Conservation (phyloP, 1,140 invertebrate species). For the Aphelenchoides fujianensis region DNA sequence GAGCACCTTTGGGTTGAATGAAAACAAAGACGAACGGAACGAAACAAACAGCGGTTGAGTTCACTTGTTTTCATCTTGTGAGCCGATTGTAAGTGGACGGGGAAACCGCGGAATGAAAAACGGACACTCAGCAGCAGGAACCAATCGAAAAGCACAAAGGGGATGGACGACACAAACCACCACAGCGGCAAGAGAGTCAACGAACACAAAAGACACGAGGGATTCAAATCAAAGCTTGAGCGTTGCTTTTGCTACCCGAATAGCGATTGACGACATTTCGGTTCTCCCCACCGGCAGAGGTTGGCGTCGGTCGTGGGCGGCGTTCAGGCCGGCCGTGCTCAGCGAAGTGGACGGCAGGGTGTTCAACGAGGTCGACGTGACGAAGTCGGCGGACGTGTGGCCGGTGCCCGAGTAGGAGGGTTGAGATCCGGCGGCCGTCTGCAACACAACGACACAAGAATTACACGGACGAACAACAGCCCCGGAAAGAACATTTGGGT, state of each 20-base stretch:
- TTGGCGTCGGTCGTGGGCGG: not conserved
- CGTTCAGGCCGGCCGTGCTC: not conserved
- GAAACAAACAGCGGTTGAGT: too few relatives aligned
- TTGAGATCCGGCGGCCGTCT: constrained; percentile 5
- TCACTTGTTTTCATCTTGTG: too few relatives aligned
- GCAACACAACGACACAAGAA: constrained; percentile 1
- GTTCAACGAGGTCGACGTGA: not conserved
- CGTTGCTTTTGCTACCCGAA: constrained; percentile 14
- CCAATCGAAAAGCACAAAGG: not conserved
- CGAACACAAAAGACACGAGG: constrained; percentile 21
- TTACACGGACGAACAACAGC: constrained; percentile 5
- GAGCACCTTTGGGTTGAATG: too few relatives aligned
- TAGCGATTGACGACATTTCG: constrained; percentile 1
- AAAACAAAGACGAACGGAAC: too few relatives aligned
- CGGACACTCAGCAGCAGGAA: not conserved
- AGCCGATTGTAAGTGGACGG: too few relatives aligned
- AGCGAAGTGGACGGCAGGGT: constrained; percentile 1
- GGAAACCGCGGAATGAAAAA: constrained; percentile 12
- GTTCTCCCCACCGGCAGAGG: not conserved
- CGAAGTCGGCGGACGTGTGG: not conserved
- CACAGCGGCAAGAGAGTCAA: constrained; percentile 35
- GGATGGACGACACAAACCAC: not conserved
- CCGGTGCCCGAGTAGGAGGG: not conserved
- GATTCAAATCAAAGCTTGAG: constrained; percentile 8
- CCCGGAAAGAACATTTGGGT: too few relatives aligned